Percentiles rank a stretch among this genome's conserved stretches.
These are phyloP conservation scores for Scaptomyza tumidula DNA, from an alignment of 2,888 invertebrate genomes.

Conservation along the genomic window DNA sequence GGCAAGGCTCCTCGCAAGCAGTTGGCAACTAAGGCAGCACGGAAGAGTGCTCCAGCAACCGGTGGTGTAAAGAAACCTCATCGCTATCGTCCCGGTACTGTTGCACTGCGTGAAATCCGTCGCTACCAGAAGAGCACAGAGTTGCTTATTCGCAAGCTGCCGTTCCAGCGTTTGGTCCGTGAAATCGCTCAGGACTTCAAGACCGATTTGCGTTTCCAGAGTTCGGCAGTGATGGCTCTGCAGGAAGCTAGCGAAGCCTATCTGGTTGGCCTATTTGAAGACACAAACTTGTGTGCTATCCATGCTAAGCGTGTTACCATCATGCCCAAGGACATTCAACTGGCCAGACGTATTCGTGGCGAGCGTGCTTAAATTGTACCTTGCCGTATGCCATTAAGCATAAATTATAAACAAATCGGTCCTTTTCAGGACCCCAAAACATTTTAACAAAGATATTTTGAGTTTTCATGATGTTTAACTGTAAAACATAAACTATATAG, in stretches of 20 bases:
- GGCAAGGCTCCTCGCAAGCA: conserved; percentile 45
- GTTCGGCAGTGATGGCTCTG: conserved; percentile 39
- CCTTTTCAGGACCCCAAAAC: conserved; percentile 48
- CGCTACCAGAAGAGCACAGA: no score
- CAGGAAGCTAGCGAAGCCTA: conserved; percentile 37
- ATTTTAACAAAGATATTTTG: conserved; percentile 12
- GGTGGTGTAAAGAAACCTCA: conserved; percentile 36
- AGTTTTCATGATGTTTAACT: conserved; percentile 12
- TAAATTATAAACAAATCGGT: conserved; percentile 36
- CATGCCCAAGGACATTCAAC: conserved; percentile 53
- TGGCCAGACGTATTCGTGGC: conserved; percentile 97
- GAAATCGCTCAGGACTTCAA: conserved; percentile 42
- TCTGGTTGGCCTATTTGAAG: conserved; percentile 2
- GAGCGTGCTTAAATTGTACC: conserved; percentile 91
- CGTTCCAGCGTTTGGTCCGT: conserved; percentile 20
- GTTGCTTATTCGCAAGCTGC: no score
- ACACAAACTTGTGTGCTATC: conserved; percentile 7
- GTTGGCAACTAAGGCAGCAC: conserved; percentile 44
- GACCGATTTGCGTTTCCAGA: conserved; percentile 41
- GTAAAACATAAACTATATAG: neutral
- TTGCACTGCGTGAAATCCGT: no score
- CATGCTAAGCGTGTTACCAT: conserved; percentile 3
- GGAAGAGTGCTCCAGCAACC: conserved; percentile 40
- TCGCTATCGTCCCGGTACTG: neutral
- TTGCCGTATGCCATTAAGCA: no score